phyloP scores from a whole-genome alignment of 2,113 vertebrate species.

The Rhodinocichla rosea region DNA sequence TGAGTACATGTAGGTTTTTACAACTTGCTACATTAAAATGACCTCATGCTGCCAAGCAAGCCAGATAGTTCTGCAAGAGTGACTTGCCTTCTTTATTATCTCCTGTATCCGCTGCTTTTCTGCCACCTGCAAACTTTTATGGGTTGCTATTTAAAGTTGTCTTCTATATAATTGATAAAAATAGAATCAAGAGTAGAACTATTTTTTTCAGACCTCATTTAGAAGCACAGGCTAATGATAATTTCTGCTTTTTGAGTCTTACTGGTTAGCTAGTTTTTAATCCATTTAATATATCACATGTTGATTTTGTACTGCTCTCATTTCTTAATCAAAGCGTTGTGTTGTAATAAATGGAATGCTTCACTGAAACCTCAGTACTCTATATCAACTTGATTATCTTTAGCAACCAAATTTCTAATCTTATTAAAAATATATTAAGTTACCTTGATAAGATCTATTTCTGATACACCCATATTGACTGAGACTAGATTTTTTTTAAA shows the following conservation, averaged over 20 bases:
- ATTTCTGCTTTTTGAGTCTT: not conserved
- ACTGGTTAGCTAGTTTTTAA: not conserved
- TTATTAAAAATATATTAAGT: conserved; percentile 61
- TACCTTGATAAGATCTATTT: conserved; percentile 51
- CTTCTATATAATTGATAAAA: not conserved
- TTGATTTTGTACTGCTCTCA: not conserved
- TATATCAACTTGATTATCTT: conserved; percentile 48
- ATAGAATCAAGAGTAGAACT: not conserved
- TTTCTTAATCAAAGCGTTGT: conserved; percentile 43
- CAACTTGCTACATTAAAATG: not conserved
- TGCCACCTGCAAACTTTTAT: not conserved
- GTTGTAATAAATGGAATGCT: conserved; percentile 8
- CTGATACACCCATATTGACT: conserved; percentile 18
- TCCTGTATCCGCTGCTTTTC: not conserved
- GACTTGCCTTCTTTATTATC: not conserved
- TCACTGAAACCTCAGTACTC: not conserved
- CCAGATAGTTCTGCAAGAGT: not conserved
- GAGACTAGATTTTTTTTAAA: not conserved
- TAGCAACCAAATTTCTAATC: conserved; percentile 30
- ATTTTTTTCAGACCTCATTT: not conserved
- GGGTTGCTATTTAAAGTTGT: not conserved
- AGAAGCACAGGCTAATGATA: not conserved
- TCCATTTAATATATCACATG: not conserved
- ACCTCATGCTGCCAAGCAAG: not conserved
- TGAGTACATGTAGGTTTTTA: not conserved